A percentile compares a stretch with the other conserved stretches of the same genome.
Evolutionary conservation across 2,888 invertebrate genomes (phyloP).

Genomic region (Mantis religiosa): DNA sequence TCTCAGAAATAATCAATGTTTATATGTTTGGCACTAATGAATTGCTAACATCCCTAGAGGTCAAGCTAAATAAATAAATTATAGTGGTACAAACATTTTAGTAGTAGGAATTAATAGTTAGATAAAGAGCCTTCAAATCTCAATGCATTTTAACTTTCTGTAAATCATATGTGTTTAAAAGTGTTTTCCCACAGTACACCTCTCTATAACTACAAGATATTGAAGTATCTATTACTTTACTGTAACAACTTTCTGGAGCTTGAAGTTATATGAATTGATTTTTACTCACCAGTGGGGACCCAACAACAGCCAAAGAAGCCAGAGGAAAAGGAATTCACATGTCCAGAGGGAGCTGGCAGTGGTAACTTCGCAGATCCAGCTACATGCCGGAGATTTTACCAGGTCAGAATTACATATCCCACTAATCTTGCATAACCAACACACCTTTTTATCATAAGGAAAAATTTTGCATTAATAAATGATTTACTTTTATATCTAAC

Average conservation of each 20-base stretch:
- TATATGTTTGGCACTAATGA: too few relatives aligned
- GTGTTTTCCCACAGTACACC: too few relatives aligned
- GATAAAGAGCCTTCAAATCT: too few relatives aligned
- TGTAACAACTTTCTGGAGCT: background rate
- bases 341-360: slow-evolving; percentile 79
- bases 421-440: background rate
- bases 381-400: slow-evolving; percentile 83
- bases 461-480: background rate
- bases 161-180: too few relatives aligned
- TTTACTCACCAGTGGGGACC: background rate
- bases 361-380: slow-evolving; percentile 87
- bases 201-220: too few relatives aligned
- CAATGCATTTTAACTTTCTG: too few relatives aligned
- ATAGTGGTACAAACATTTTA: too few relatives aligned
- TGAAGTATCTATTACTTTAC: too few relatives aligned
- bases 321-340: slow-evolving; percentile 62
- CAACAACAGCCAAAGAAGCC: slow-evolving; percentile 49
- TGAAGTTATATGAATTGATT: background rate
- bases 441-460: background rate
- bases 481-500: background rate
- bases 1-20: too few relatives aligned
- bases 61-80: too few relatives aligned
- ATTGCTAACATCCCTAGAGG: too few relatives aligned
- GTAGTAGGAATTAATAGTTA: too few relatives aligned
- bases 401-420: slow-evolving; percentile 52